phyloP scores from a whole-genome alignment of 2,113 vertebrate genomes.

The Aphyosemion australe region DNA sequence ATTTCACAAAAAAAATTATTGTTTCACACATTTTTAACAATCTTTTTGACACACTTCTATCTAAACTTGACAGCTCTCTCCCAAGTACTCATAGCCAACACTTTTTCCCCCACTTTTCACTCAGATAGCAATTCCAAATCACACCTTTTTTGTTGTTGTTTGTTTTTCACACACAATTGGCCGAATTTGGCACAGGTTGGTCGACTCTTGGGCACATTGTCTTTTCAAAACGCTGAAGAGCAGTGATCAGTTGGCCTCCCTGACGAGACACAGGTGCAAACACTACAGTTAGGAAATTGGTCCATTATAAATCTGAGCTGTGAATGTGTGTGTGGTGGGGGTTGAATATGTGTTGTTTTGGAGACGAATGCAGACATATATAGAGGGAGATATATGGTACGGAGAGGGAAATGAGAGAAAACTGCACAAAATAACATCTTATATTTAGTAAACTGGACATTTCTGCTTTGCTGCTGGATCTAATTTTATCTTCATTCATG shows the following conservation, averaged over 20 bases:
- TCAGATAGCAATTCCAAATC: conserved; percentile 27
- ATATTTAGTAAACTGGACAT: no score
- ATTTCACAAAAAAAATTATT: neutral
- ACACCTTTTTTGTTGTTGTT: neutral
- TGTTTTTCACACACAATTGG: neutral
- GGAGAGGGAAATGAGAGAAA: no score
- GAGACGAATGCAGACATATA: no score
- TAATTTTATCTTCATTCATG: no score
- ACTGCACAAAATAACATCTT: no score
- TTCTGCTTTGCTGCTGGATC: no score
- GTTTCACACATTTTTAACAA: neutral
- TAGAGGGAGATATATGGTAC: no score
- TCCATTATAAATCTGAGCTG: conserved; percentile 39
- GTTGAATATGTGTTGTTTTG: no score
- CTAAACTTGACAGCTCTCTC: conserved; percentile 18
- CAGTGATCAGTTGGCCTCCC: conserved; percentile 39
- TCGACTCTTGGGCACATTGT: conserved; percentile 40
- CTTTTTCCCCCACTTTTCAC: conserved; percentile 35
- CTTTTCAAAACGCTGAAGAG: conserved; percentile 28
- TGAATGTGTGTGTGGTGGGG: no score
- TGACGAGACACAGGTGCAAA: conserved; percentile 63
- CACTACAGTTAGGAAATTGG: conserved; percentile 51
- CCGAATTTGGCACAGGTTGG: conserved; percentile 39
- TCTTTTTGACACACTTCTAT: conserved; percentile 18
- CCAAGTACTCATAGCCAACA: conserved; percentile 35